A percentile compares a stretch with the other conserved stretches of the same genome.
phyloP scores from a whole-genome alignment of 2,113 vertebrate genomes.

The Isichthys henryi region DNA sequence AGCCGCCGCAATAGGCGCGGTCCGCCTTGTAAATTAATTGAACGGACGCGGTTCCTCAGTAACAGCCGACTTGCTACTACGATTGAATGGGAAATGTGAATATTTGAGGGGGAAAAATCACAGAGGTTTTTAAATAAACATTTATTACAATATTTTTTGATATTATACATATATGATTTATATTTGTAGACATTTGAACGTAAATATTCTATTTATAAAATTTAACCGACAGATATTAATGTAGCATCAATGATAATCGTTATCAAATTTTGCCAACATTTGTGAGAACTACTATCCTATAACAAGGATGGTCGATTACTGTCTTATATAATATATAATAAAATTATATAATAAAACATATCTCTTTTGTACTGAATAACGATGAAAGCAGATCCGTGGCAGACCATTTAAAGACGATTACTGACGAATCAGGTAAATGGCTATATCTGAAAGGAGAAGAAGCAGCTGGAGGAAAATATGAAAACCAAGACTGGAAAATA shows the following conservation, averaged over 20 bases:
- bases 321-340: background rate
- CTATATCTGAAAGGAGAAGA: background rate
- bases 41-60: background rate
- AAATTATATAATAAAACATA: background rate
- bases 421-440: background rate
- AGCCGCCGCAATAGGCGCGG: background rate
- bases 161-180: background rate
- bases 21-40: background rate
- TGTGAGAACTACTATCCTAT: background rate
- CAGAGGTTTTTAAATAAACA: background rate
- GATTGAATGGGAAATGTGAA: background rate
- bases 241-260: background rate
- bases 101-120: background rate
- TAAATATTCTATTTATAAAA: background rate
- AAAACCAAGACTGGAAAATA: background rate
- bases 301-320: background rate
- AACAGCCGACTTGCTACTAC: background rate
- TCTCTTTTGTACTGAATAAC: background rate
- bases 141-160: constrained; percentile 9
- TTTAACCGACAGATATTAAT: background rate
- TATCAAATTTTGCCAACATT: background rate
- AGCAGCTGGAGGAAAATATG: background rate
- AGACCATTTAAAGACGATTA: background rate
- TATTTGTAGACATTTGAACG: background rate
- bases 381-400: background rate